phyloP scores from a whole-genome alignment of 1,140 invertebrate genomes.

The Paracyclopina nana region DNA sequence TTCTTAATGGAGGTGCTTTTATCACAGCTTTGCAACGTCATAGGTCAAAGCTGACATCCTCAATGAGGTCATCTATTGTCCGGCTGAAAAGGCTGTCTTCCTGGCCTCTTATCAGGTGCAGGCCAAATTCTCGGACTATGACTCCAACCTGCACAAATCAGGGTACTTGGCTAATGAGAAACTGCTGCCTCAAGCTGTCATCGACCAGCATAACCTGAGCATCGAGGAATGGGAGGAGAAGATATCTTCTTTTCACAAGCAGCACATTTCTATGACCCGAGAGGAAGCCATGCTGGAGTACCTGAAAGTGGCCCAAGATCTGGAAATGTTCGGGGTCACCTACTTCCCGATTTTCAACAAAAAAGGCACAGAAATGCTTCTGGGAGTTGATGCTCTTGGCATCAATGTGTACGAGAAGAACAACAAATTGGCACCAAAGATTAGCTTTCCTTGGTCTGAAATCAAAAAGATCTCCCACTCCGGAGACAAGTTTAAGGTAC shows the following conservation, averaged over 20 bases:
- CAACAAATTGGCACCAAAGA: neutral
- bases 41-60: constrained; percentile 10
- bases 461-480: neutral
- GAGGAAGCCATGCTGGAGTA: constrained; percentile 12
- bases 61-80: constrained; percentile 2
- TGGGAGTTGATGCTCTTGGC: neutral
- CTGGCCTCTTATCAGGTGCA: neutral
- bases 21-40: neutral
- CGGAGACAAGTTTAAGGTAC: neutral
- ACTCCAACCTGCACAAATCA: neutral
- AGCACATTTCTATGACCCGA: neutral
- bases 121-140: neutral
- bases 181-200: neutral
- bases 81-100: constrained; percentile 8
- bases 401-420: neutral
- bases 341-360: constrained; percentile 1
- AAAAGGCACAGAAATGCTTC: neutral
- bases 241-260: neutral
- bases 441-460: neutral
- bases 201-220: neutral
- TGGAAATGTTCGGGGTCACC: constrained; percentile 11
- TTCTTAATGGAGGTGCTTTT: neutral
- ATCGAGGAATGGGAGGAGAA: neutral
- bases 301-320: constrained; percentile 7
- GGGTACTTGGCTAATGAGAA: neutral